Evolutionary conservation across 2,113 vertebrate species (phyloP), one percentile per base, ranked within the genome.

Genomic region (Hucho hucho): DNA sequence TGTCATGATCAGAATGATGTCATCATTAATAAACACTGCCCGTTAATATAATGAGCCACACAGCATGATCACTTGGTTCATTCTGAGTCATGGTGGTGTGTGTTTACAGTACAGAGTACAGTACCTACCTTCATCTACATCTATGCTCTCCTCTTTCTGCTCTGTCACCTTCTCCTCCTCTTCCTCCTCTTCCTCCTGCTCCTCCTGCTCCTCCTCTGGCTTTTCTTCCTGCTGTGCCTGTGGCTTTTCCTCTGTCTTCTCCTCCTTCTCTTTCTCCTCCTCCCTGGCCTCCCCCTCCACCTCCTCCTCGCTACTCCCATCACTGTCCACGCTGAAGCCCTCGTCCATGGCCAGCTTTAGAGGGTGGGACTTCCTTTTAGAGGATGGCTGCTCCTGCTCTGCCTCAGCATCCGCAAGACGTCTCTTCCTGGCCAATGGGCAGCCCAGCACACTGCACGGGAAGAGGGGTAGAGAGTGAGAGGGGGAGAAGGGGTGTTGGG

Each of bases 351-450:
- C 92, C 84, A 98, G 91, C 80, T 95, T 97, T 88, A 99, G 92
- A 0, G 96, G 96, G 12, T 95, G 94, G 22, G 96, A 94, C 92
- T 98, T 98, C 89, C 96, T 95, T 88, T 97, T 98, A 3, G 95
- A 94, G 67, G 91, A 87, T 25, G 95, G 93, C 37, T 93, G 93
- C 74, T 91, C 90, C 20, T 86, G 89, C 83, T 96, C 95, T 0
- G 88, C 73, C 83, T 95, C 95, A 0, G 90, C 84, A 12, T 96
- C 95, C 80, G 97, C 95, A 56, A 96, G 91, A 76, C 96, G 96
- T 77, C 97, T 95, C 86, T 98, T 99, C 87, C 97, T 95, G 68
- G 96, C 97, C 37, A 98, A 88, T 6, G 98, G 97, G 89, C 97
- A 98, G 75, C 95, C 97, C 83, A 98, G 92, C 81, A 95, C 87